phyloP scores from a whole-genome alignment of 2,113 vertebrate species.

The Triplophysa rosa region DNA sequence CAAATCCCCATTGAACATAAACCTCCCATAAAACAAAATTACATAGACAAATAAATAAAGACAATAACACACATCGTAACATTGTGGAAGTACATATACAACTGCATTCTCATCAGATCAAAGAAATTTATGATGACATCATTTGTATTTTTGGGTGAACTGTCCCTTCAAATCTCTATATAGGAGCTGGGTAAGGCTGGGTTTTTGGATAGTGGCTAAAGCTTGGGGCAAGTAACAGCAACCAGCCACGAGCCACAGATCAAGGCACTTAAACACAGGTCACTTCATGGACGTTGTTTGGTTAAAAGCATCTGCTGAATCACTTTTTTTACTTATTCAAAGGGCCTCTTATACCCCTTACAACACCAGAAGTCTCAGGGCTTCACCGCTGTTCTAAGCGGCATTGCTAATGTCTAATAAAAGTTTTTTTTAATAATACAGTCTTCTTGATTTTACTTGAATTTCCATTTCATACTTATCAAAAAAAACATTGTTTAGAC shows the following conservation, averaged over 20 bases:
- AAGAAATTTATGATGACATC: too few relatives aligned
- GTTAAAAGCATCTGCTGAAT: conserved; percentile 9
- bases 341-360: background rate
- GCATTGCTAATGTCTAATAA: background rate
- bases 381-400: background rate
- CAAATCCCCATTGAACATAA: too few relatives aligned
- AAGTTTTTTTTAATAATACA: background rate
- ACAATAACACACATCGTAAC: too few relatives aligned
- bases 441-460: background rate
- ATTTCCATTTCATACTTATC: background rate
- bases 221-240: background rate
- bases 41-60: too few relatives aligned
- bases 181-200: too few relatives aligned
- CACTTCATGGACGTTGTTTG: background rate
- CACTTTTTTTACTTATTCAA: background rate
- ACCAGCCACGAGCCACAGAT: background rate
- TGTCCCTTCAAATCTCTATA: too few relatives aligned
- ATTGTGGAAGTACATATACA: too few relatives aligned
- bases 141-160: too few relatives aligned
- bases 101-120: too few relatives aligned
- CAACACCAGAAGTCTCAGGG: background rate
- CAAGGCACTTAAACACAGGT: background rate
- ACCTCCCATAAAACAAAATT: too few relatives aligned
- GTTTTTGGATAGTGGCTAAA: background rate
- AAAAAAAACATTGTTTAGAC: too few relatives aligned